Base-by-base conservation (phyloP, 2,113 vertebrate species). In the Aramus guarauna region DNA sequence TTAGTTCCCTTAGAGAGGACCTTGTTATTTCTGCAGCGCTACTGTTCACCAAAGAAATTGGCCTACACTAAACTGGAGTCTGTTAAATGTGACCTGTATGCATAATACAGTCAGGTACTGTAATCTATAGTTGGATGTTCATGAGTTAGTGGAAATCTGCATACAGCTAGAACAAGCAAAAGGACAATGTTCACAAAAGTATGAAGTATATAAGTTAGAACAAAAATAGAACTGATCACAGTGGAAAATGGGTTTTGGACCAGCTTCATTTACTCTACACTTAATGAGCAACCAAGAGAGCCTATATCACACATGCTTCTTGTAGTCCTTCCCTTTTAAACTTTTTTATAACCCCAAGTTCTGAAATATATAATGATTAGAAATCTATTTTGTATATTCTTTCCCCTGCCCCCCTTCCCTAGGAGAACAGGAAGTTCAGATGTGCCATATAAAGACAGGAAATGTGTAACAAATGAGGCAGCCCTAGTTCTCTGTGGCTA, bases 401-500 rank as follows among this genome's bases (percentile, higher is more conserved):
- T 81, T 9, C 36, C 23, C 9, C 21, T 6, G 1, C 18, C 48
- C 52, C 15, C 24, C 9, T 69, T 76, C 48, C 53, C 76, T 78
- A 55, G 90, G 94, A 97, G 94, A 94, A 96, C 37, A n/a, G 97
- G 95, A 97, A 96, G 94, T 97, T 97, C 89, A 80, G 85, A 71
- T 60, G 91, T 91, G 90, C 87, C 39, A 43, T 67, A 56, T 19
- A 95, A 92, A 94, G 73, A 78, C 77, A 87, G 95, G 94, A 96
- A 96, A 82, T 62, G 50, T 72, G 58, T 88, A 94, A 87, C 48
- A 66, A 92, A 43, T 56, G 45, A 78, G 48, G 84, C 67, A 79
- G 53, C 15, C 48, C 56, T 90, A 12, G 62, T 88, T 53, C 73
- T 83, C 52, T 78, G 36, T 64, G 43, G 32, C 66, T 85, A 15